These are phyloP conservation scores for Callionymus lyra DNA, from an alignment of 2,113 vertebrate genomes.

Conservation along the genomic window DNA sequence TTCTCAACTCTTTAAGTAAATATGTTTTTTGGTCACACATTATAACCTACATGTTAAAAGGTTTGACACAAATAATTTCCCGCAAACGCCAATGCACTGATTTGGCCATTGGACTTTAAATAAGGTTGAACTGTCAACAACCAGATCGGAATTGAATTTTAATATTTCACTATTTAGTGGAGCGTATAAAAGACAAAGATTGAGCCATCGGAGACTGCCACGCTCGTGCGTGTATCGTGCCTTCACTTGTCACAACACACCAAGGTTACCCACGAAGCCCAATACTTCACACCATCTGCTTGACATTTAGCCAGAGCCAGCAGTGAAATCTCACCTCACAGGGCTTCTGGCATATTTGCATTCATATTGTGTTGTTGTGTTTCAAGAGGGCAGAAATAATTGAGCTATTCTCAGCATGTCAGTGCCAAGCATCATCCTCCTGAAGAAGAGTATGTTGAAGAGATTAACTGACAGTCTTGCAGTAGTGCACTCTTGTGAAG, in stretches of 20 bases:
- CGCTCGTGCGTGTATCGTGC: constrained; percentile 1
- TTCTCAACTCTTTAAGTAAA: too few relatives aligned
- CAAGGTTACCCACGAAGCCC: constrained; percentile 33
- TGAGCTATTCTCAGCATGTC: constrained; percentile 9
- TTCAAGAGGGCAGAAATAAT: constrained; percentile 10
- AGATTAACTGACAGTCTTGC: not conserved
- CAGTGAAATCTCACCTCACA: constrained; percentile 29
- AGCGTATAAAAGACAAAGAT: too few relatives aligned
- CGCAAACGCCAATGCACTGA: too few relatives aligned
- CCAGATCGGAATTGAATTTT: too few relatives aligned
- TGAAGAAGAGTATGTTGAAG: not conserved
- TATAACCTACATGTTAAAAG: too few relatives aligned
- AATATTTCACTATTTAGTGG: too few relatives aligned
- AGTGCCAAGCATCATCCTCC: constrained; percentile 1
- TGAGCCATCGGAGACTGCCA: too few relatives aligned
- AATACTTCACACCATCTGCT: constrained; percentile 57
- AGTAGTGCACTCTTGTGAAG: too few relatives aligned
- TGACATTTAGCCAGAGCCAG: constrained; percentile 53
- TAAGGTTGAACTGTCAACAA: too few relatives aligned
- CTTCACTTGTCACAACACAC: constrained; percentile 10
- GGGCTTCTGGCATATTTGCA: constrained; percentile 17
- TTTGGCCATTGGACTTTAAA: too few relatives aligned
- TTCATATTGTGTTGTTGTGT: constrained; percentile 20
- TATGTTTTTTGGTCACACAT: too few relatives aligned
- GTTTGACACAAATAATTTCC: too few relatives aligned